Base-by-base conservation (phyloP, 1,140 invertebrate species). In the Tetramorium parvispinum region DNA sequence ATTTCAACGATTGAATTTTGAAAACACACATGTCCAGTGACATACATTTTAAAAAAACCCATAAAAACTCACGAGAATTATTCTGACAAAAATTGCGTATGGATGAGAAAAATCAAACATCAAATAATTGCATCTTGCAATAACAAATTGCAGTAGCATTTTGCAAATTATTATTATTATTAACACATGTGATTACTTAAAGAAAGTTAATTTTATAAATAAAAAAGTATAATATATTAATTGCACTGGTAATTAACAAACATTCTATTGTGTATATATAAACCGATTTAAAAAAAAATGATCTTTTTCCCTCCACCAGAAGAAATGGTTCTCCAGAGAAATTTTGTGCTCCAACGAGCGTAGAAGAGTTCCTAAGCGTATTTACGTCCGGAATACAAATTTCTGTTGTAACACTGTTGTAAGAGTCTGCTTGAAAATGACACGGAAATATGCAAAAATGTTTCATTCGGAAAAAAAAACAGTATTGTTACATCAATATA, bases 261-360 rank as follows among this genome's bases (percentile, higher is more conserved):
- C 4, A 59, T n/a, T 8, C 0, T 16, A 16, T 24, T 43, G n/a
- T 1, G 27, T 27, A 27, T 73, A 53, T 40, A 6, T 81, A 73
- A 83, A 46, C n/a, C 11, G 27, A 53, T 51, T 66, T 79, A 10
- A 21, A n/a, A 10, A 21, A n/a, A 37, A 43, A 46, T 21, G 0
- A 3, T 51, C 0, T 3, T 11, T 8, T 32, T 16, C 7, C 5
- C 21, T 59, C 46, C 13, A 8, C 24, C 13, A 7, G 11, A 73
- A 82, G 43, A 83, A 75, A 53, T 61, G 66, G 13, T 83, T 37
- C 79, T 83, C 79, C n/a, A 83, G 79, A 83, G 79, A 83, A 83
- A 83, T 83, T 61, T 83, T 75, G 40, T 83, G 79, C 68, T 75
- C 68, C 24, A 55, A 83, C 51, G 13, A 83, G 68, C 68, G n/a